Conservation (phyloP, 35 echinoderm and acorn worm genomes). For the Lytechinus variegatus region DNA sequence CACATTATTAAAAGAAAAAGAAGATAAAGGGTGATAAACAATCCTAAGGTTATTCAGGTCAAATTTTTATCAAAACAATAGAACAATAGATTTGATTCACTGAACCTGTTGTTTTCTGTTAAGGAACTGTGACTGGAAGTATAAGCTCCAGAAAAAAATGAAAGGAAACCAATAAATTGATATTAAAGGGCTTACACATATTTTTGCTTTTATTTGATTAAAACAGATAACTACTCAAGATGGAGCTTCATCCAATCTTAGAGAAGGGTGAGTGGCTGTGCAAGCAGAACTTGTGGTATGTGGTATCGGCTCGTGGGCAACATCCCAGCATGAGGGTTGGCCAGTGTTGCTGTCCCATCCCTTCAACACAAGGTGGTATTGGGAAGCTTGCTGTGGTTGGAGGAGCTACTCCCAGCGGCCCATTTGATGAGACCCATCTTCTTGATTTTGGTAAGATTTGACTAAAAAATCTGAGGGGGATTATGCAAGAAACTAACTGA, state of each 20-base stretch:
- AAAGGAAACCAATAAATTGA: too few relatives aligned
- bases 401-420: constrained; percentile 88
- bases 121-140: too few relatives aligned
- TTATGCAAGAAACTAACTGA: too few relatives aligned
- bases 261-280: constrained; percentile 48
- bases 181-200: too few relatives aligned
- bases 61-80: too few relatives aligned
- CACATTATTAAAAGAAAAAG: too few relatives aligned
- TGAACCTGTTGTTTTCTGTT: too few relatives aligned
- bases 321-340: constrained; percentile 89
- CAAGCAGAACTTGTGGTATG: constrained; percentile 84
- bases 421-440: constrained; percentile 80
- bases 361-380: not conserved
- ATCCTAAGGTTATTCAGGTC: too few relatives aligned
- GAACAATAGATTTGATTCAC: too few relatives aligned
- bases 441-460: constrained; percentile 73
- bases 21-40: too few relatives aligned
- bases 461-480: not conserved
- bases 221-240: not conserved
- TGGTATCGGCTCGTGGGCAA: constrained; percentile 78
- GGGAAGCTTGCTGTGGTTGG: constrained; percentile 79
- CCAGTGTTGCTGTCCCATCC: constrained; percentile 67
- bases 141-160: too few relatives aligned
- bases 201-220: not conserved
- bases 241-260: constrained; percentile 43